Conservation (phyloP, 1,140 invertebrate genomes). For the Wasmannia auropunctata region DNA sequence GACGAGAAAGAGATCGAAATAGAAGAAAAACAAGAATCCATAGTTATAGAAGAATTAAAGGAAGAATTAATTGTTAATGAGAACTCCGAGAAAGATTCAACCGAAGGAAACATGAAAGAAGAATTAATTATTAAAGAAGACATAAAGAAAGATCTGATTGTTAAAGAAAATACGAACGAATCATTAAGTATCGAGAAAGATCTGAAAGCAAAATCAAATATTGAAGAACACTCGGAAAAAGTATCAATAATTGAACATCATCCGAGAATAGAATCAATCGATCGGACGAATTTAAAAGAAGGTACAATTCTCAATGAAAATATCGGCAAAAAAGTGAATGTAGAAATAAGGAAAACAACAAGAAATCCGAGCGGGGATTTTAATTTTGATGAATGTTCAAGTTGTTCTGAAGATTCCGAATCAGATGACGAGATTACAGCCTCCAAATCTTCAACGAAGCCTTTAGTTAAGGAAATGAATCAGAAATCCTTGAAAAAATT, state of each 20-base stretch:
- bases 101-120: too few species aligned
- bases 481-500: conserved; percentile 45
- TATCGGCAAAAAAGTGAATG: background rate
- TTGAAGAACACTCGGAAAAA: too few species aligned
- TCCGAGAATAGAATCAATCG: background rate
- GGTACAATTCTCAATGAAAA: background rate
- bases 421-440: conserved; percentile 57
- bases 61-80: background rate
- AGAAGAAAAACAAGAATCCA: background rate
- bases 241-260: too few species aligned
- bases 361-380: background rate
- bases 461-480: background rate
- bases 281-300: background rate
- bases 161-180: background rate
- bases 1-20: background rate
- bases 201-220: background rate
- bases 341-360: background rate
- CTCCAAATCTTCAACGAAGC: background rate
- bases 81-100: background rate
- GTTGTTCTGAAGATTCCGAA: conserved; percentile 70
- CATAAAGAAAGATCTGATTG: background rate
- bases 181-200: background rate
- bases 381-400: conserved; percentile 28
- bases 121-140: background rate
- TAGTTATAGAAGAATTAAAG: background rate